These are phyloP conservation scores for Noctua janthe DNA, from an alignment of 2,888 invertebrate species.

Conservation along the genomic window DNA sequence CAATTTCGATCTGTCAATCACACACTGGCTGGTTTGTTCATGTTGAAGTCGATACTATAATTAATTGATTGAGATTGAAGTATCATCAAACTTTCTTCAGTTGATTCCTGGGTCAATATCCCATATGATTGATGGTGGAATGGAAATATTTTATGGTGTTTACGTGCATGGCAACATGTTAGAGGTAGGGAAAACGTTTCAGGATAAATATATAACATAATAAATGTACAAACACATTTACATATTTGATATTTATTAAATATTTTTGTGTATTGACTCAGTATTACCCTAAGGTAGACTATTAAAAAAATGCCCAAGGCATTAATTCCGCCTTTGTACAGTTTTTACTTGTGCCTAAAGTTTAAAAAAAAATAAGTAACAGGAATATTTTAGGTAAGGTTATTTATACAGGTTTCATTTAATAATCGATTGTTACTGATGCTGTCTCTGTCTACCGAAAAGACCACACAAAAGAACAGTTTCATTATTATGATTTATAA, in stretches of 20 bases:
- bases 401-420: neutral
- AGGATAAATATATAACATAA: neutral
- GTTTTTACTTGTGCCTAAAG: too few species aligned
- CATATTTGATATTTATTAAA: too few species aligned
- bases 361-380: neutral
- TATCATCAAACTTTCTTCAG: conserved; percentile 31
- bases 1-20: conserved; percentile 11
- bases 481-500: neutral
- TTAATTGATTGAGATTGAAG: conserved; percentile 45
- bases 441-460: neutral
- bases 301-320: too few species aligned
- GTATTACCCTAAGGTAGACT: too few species aligned
- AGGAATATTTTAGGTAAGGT: neutral
- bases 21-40: neutral
- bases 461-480: neutral
- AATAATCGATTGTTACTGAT: neutral
- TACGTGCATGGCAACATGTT: conserved; percentile 20
- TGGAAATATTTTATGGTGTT: neutral
- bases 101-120: conserved; percentile 45
- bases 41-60: neutral
- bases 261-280: too few species aligned
- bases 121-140: conserved; percentile 33
- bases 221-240: too few species aligned
- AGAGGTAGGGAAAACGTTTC: neutral
- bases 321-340: too few species aligned